Percentiles rank a stretch among this genome's conserved stretches.
phyloP scores from a whole-genome alignment of 2,113 vertebrate species.

The Xyliphius kryptos region DNA sequence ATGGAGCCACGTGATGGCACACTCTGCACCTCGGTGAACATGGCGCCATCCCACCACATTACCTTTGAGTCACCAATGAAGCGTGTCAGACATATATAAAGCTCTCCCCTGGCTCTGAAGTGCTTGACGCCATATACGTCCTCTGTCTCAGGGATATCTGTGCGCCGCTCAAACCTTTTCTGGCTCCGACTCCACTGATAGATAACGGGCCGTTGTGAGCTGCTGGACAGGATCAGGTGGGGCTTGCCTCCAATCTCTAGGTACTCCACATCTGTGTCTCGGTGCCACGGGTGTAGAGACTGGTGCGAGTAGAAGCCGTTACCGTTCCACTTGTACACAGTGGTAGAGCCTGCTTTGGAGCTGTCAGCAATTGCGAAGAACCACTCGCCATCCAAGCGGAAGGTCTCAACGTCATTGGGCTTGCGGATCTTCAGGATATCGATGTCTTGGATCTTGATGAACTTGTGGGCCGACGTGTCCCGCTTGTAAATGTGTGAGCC shows the following conservation, averaged over 20 bases:
- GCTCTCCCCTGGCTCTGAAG: conserved; percentile 84
- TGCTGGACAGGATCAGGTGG: conserved; percentile 92
- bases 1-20: conserved; percentile 96
- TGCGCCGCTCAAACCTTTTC: conserved; percentile 83
- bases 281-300: too few species aligned
- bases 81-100: conserved; percentile 94
- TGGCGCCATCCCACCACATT: conserved; percentile 94
- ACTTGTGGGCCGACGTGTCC: conserved; percentile 89
- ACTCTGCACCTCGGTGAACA: conserved; percentile 92
- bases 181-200: conserved; percentile 93
- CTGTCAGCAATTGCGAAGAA: conserved; percentile 95
- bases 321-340: conserved; percentile 97
- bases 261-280: conserved; percentile 94
- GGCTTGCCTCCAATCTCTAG: conserved; percentile 87
- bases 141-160: conserved; percentile 96
- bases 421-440: conserved; percentile 98
- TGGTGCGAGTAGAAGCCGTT: too few species aligned
- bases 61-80: conserved; percentile 99
- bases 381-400: conserved; percentile 83
- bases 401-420: conserved; percentile 96
- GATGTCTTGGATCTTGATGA: conserved; percentile 99
- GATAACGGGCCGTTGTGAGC: conserved; percentile 92
- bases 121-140: conserved; percentile 94
- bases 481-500: conserved; percentile 98
- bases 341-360: conserved; percentile 97